These are phyloP conservation scores for Anagrus nilaparvatae DNA, from an alignment of 1,140 invertebrate species.

Conservation along the genomic window DNA sequence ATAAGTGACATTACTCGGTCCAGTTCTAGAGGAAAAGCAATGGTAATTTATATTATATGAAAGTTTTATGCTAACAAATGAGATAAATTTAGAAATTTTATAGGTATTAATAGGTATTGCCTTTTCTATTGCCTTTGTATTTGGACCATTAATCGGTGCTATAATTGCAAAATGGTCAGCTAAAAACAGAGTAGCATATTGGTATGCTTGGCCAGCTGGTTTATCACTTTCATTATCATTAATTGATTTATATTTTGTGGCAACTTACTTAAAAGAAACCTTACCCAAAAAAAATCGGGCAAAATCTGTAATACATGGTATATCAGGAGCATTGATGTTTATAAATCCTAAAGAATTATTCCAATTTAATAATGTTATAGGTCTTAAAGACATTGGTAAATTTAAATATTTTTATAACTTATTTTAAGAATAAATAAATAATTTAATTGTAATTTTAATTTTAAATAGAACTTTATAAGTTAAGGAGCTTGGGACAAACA, in stretches of 20 bases:
- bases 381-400: constrained; percentile 23
- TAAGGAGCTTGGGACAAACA: constrained; percentile 68
- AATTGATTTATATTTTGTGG: constrained; percentile 69
- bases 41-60: constrained; percentile 57
- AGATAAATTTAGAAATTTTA: constrained; percentile 34
- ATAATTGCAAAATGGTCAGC: constrained; percentile 68
- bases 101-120: constrained; percentile 93
- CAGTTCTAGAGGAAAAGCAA: constrained; percentile 78
- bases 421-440: background rate
- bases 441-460: background rate
- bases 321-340: constrained; percentile 64
- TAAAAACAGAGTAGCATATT: constrained; percentile 48
- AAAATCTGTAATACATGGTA: constrained; percentile 51
- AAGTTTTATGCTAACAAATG: constrained; percentile 11
- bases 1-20: constrained; percentile 84
- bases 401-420: background rate
- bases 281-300: constrained; percentile 64
- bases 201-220: constrained; percentile 76
- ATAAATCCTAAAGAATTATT: constrained; percentile 62
- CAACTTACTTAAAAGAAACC: constrained; percentile 74
- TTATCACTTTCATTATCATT: constrained; percentile 73
- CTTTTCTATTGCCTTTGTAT: constrained; percentile 94
- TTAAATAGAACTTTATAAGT: constrained; percentile 48
- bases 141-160: constrained; percentile 92
- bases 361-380: constrained; percentile 34